Conservation (phyloP, 2,888 invertebrate genomes). For the Bellardia pandia region DNA sequence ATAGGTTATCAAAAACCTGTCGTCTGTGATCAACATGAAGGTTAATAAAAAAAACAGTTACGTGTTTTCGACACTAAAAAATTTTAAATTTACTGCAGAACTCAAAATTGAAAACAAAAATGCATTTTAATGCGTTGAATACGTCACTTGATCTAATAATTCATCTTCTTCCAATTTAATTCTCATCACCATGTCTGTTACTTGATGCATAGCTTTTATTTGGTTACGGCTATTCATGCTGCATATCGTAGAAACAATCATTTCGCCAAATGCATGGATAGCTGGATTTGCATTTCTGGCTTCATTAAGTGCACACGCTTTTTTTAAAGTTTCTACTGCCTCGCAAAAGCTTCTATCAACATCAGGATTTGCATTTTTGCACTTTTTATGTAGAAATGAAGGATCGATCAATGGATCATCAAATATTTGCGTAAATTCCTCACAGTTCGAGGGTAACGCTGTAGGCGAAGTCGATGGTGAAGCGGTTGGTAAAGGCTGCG, state of each 20-base stretch:
- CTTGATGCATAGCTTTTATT: constrained; percentile 54
- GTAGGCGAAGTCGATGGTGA: background rate
- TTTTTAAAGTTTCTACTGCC: constrained; percentile 49
- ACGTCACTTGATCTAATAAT: constrained; percentile 28
- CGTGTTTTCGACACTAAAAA: too few relatives aligned
- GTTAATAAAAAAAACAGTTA: too few relatives aligned
- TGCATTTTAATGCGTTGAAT: constrained; percentile 20
- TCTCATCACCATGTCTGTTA: constrained; percentile 52
- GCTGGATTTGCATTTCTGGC: constrained; percentile 45
- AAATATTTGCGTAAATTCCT: constrained; percentile 15
- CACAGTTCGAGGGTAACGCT: constrained; percentile 14
- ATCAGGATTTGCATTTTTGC: background rate
- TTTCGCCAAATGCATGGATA: constrained; percentile 50
- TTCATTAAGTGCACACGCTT: constrained; percentile 52
- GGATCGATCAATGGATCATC: constrained; percentile 45
- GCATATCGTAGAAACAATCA: constrained; percentile 59
- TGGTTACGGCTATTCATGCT: constrained; percentile 57
- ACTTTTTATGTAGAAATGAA: constrained; percentile 4
- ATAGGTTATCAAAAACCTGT: too few relatives aligned
- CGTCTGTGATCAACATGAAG: too few relatives aligned
- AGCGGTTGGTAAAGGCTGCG: background rate
- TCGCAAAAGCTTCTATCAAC: constrained; percentile 48
- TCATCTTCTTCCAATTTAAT: constrained; percentile 58
- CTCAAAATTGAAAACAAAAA: background rate
- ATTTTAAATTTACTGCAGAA: too few relatives aligned